Conservation (phyloP, 2,113 vertebrate genomes). For the Lathamus discolor region DNA sequence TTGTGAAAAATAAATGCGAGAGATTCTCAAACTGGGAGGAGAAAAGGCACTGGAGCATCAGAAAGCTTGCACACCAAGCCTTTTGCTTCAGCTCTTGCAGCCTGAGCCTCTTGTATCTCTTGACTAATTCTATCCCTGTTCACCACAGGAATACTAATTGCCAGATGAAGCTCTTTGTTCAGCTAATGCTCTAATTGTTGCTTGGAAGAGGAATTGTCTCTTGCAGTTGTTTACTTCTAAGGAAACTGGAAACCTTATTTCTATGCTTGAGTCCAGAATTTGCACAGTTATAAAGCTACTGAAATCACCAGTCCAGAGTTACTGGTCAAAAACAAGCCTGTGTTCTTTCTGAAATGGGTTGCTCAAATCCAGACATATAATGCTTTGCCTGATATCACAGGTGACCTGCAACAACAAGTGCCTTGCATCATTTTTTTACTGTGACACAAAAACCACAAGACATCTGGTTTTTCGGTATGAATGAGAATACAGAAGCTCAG, state of each 20-base stretch:
- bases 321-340: neutral
- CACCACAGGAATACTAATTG: slow-evolving; percentile 65
- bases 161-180: slow-evolving; percentile 66
- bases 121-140: slow-evolving; percentile 50
- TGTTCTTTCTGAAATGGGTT: neutral
- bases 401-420: neutral
- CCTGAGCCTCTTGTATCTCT: slow-evolving; percentile 30
- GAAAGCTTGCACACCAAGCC: neutral
- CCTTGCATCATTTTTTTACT: neutral
- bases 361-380: neutral
- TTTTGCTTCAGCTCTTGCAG: slow-evolving; percentile 25
- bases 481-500: neutral
- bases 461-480: slow-evolving; percentile 17
- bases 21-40: slow-evolving; percentile 5
- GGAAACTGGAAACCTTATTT: neutral
- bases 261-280: neutral
- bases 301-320: neutral
- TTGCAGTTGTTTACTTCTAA: neutral
- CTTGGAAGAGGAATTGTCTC: slow-evolving; percentile 20
- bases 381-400: neutral
- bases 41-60: neutral
- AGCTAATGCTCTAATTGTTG: slow-evolving; percentile 51
- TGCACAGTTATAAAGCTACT: neutral
- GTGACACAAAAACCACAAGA: neutral
- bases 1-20: slow-evolving; percentile 49